Evolutionary conservation across 2,888 invertebrate genomes (phyloP), one percentile per base, ranked within the genome.

Genomic region (Thereva nobilitata): DNA sequence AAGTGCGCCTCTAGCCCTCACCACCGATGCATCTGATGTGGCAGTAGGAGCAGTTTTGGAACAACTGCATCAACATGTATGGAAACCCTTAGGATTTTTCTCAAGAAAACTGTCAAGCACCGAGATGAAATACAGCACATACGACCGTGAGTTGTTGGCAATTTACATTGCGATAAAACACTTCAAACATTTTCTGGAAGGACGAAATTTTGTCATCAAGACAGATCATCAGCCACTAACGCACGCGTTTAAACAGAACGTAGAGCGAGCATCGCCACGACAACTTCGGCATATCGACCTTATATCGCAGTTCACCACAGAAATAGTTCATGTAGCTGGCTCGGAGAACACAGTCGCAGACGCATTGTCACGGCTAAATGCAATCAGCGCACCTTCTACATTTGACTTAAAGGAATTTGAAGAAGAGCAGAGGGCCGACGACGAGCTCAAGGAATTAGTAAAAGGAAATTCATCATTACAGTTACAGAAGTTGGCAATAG

Each of bases 71-170:
- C 8, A 9, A 1, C 5, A 10, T 5, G 9, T 10, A n/a, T 77
- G 76, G 76, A 66, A 77, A 70, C 78, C 78, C 0, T 66, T 79
- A 9, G 75, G 74, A 0, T 80, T 78, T 66, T 79, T 76, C 66
- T 78, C 76, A 2, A 71, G 70, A 52, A 76, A 76, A 42, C 68
- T 79, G 2, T 72, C 66, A 23, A 66, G 72, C 0, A 65, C 76
- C 0, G 74, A 80, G 66, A 55, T 38, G 5, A 77, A 76, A 5
- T 80, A 79, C 49, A 69, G 72, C 49, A 67, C 74, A 2, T 79
- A 78, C 68, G 79, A 81, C 66, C 41, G 77, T 8, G 78, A 79
- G 70, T 72, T 80, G 0, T 70, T 79, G 4, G 78, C 77, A 0
- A 76, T 79, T 0, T 80, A 78, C 80, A 0, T 72, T 73, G 50